These are phyloP conservation scores for Periophthalmus magnuspinnatus DNA, from an alignment of 2,797 vertebrate species.

Conservation along the genomic window DNA sequence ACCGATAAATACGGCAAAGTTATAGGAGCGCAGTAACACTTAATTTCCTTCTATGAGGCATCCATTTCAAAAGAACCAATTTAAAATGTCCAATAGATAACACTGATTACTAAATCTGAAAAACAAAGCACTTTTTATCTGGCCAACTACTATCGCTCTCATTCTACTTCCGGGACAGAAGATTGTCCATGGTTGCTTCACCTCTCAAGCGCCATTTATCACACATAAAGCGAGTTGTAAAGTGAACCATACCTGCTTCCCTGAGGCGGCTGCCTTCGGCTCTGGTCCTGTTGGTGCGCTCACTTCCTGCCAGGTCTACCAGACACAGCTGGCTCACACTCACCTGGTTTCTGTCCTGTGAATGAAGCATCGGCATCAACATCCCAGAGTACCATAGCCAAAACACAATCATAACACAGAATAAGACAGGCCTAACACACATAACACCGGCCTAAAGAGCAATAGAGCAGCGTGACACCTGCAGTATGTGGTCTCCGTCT, in stretches of 20 bases:
- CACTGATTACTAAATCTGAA: too few relatives aligned
- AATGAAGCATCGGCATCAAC: background rate
- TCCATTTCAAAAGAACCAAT: too few relatives aligned
- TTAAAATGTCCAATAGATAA: too few relatives aligned
- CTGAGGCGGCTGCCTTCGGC: conserved; percentile 91
- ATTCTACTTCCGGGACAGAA: too few relatives aligned
- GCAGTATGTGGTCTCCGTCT: conserved; percentile 90
- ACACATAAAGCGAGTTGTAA: background rate
- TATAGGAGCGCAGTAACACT: too few relatives aligned
- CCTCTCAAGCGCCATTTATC: too few relatives aligned
- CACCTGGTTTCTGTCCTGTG: conserved; percentile 91
- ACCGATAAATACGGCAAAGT: too few relatives aligned
- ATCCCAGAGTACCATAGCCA: background rate
- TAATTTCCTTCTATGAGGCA: too few relatives aligned
- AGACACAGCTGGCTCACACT: conserved; percentile 90
- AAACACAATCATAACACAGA: background rate
- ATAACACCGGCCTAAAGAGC: background rate
- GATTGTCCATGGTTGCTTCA: conserved; percentile 8
- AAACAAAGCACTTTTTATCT: too few relatives aligned
- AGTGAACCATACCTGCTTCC: conserved; percentile 84
- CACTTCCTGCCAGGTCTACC: conserved; percentile 96
- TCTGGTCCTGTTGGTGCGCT: conserved; percentile 91
- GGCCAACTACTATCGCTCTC: too few relatives aligned
- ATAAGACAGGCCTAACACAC: background rate
- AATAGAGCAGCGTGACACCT: conserved; percentile 71